phyloP scores from a whole-genome alignment of 37 sponge, comb jelly and placozoan genomes.

The Cladorhizidae sp. region DNA sequence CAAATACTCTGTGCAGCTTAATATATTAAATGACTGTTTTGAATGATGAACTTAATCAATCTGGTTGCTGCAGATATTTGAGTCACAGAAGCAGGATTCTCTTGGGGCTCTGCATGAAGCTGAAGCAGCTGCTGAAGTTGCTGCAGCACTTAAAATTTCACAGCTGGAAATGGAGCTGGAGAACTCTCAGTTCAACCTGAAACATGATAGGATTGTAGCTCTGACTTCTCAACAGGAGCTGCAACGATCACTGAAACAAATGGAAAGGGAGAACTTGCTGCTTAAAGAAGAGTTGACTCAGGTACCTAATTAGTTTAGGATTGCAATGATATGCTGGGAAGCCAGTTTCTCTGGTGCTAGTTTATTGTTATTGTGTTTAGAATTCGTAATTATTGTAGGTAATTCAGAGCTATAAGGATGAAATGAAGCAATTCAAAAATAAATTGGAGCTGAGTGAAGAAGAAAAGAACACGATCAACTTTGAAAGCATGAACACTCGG shows the following conservation, averaged over 20 bases:
- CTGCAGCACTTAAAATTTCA: slow-evolving; percentile 15
- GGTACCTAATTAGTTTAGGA: not conserved
- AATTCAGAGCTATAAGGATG: not conserved
- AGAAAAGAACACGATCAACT: not conserved
- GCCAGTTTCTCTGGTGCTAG: not conserved
- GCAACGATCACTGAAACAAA: not conserved
- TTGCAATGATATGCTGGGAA: not conserved
- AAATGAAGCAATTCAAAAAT: not conserved
- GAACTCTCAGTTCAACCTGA: not conserved
- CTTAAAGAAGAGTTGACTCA: not conserved
- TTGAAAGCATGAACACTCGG: not conserved
- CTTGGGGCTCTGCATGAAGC: not conserved
- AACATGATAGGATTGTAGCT: slow-evolving; percentile 2
- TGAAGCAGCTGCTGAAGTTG: not conserved
- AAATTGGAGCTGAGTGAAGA: slow-evolving; percentile 18
- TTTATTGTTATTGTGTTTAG: not conserved
- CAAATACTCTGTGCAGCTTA: not conserved
- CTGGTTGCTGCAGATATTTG: slow-evolving; percentile 20
- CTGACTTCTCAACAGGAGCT: not conserved
- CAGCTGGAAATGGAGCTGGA: slow-evolving; percentile 23
- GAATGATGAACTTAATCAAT: not conserved
- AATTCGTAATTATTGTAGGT: not conserved
- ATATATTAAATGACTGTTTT: not conserved
- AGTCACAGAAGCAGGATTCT: slow-evolving; percentile 14
- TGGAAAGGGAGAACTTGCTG: slow-evolving; percentile 5